phyloP scores from a whole-genome alignment of 1,140 invertebrate genomes.

The Sipha flava region DNA sequence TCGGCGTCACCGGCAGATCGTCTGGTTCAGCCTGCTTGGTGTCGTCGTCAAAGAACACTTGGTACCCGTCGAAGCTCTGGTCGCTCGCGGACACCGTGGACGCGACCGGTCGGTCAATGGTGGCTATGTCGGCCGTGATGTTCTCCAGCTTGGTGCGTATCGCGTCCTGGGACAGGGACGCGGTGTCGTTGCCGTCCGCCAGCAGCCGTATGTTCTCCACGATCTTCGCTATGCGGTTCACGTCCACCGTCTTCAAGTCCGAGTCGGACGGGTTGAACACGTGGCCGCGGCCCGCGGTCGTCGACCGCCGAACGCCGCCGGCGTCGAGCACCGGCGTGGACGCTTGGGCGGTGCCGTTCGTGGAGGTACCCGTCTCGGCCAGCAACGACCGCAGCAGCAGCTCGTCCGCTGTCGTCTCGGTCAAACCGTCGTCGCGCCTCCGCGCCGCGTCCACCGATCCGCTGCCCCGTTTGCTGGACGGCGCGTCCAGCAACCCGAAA shows the following conservation, averaged over 20 bases:
- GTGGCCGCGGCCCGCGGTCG: no score
- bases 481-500: conserved; percentile 48
- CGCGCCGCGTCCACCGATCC: background rate
- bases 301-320: no score
- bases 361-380: background rate
- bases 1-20: background rate
- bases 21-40: background rate
- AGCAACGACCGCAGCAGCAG: background rate
- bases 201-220: conserved; percentile 46
- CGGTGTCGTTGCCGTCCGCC: conserved; percentile 42
- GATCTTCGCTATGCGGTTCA: conserved; percentile 45
- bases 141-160: conserved; percentile 43
- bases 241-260: conserved; percentile 42
- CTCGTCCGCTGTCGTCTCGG: background rate
- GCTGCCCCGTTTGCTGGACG: background rate
- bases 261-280: conserved; percentile 46
- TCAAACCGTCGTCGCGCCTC: background rate
- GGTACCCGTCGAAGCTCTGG: background rate
- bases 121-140: conserved; percentile 42
- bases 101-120: background rate
- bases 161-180: conserved; percentile 40
- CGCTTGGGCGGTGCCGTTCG: conserved; percentile 47
- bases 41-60: conserved; percentile 19
- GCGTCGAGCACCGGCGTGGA: no score
- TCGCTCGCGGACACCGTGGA: background rate